Evolutionary conservation across 2,888 invertebrate genomes (phyloP), one percentile per base, ranked within the genome.

Genomic region (Caenorhabditis parvicauda): DNA sequence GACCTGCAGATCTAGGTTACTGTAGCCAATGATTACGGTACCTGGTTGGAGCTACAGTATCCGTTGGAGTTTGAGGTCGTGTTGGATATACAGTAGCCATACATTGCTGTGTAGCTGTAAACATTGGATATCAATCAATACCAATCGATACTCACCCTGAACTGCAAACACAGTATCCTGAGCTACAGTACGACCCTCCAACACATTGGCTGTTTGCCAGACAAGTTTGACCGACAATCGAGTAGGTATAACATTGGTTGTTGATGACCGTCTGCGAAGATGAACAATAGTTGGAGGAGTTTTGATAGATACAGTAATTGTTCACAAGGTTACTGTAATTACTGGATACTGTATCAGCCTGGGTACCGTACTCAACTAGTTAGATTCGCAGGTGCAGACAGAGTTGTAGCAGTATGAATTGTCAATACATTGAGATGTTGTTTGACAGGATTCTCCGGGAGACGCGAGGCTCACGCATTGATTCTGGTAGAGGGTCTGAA

Each of bases 381-480:
- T 57, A 29, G 28, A 54, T 14, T 46, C 47, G 22, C 68, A 67
- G 7, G 44, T 42, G 44, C 66, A 67, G 2, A 55, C 42, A 9
- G 24, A n/a, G 41, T 57, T 57, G n/a, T 37, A 46, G 29, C 66
- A 67, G 0, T 46, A n/a, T 6, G 66, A 62, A 35, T 59, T 59
- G 44, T 67, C 59, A 37, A 67, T 59, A 27, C 66, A 67, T 35
- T 67, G 66, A 25, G 54, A 50, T 4, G 63, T 55, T 22, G 59
- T 46, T 4, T 50, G 21, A 27, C 66, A 67, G 9, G 43, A 39
- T 22, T 56, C 49, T 42, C 66, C 66, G 4, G 66, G 66, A 9
- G 66, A 55, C 1, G 66, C 59, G 6, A 59, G 45, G 21, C 58
- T 46, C 9, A 67, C 48, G 47, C 66, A 67, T 46, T 67, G 66